Evolutionary conservation across 2,888 invertebrate species (phyloP).

Genomic region (Fragum whitleyi): DNA sequence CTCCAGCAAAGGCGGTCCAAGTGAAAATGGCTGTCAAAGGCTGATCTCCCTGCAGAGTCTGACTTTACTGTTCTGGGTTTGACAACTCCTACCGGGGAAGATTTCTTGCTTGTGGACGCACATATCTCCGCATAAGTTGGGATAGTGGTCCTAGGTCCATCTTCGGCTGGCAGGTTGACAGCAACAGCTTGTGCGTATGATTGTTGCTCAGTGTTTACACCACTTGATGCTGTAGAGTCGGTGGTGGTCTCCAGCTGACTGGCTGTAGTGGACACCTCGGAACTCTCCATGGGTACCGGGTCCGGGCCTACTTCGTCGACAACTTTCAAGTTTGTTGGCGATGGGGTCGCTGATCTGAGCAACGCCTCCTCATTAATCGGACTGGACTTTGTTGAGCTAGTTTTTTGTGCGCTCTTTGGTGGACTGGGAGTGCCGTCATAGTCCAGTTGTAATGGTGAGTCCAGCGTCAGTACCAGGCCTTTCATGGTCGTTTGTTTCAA

Average conservation of each 20-base stretch:
- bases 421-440: conserved; percentile 16
- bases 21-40: conserved; percentile 30
- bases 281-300: background rate
- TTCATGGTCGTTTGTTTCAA: background rate
- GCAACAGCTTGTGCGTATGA: too few species aligned
- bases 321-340: background rate
- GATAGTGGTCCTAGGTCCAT: background rate
- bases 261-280: background rate
- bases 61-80: background rate
- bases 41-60: conserved; percentile 7
- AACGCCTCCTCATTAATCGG: background rate
- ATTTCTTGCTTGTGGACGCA: conserved; percentile 5
- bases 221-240: background rate
- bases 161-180: background rate
- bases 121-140: conserved; percentile 4
- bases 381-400: background rate
- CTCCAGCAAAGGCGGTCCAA: too few species aligned
- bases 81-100: background rate
- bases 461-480: background rate
- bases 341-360: conserved; percentile 6
- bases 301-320: background rate
- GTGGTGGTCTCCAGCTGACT: background rate
- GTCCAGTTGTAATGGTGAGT: background rate
- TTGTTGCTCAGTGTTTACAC: background rate
- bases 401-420: background rate